phyloP scores from a whole-genome alignment of 1,140 invertebrate genomes.

The Bombus cullumanus region DNA sequence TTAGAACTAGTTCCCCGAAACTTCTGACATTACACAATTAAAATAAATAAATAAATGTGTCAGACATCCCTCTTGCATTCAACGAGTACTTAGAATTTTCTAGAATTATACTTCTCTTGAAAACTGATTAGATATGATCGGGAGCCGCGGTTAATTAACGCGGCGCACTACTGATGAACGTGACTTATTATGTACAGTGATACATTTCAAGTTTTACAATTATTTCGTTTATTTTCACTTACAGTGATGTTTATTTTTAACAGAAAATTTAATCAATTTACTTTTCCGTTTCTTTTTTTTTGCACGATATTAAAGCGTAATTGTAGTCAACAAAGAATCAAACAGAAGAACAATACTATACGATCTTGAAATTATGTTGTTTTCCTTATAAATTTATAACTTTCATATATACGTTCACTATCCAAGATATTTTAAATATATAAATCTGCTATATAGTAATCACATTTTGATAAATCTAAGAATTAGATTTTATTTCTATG shows the following conservation, averaged over 20 bases:
- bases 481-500: slow-evolving; percentile 10
- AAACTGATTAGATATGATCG: neutral
- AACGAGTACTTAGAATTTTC: neutral
- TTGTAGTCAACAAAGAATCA: slow-evolving; percentile 30
- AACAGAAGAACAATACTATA: slow-evolving; percentile 13
- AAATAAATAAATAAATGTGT: neutral
- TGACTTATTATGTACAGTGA: slow-evolving; percentile 38
- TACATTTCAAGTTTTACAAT: slow-evolving; percentile 29
- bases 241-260: slow-evolving; percentile 21
- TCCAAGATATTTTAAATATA: slow-evolving; percentile 8
- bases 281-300: neutral
- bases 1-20: neutral
- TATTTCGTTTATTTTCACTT: slow-evolving; percentile 15
- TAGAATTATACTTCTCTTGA: neutral
- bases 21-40: neutral
- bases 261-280: slow-evolving; percentile 3
- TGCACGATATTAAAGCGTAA: neutral
- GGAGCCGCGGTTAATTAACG: neutral
- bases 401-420: neutral
- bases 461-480: slow-evolving; percentile 20
- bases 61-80: neutral
- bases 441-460: slow-evolving; percentile 8
- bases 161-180: neutral
- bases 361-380: neutral
- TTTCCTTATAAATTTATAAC: neutral